Base-by-base conservation (phyloP, 2,113 vertebrate genomes). In the Scatophagus argus region DNA sequence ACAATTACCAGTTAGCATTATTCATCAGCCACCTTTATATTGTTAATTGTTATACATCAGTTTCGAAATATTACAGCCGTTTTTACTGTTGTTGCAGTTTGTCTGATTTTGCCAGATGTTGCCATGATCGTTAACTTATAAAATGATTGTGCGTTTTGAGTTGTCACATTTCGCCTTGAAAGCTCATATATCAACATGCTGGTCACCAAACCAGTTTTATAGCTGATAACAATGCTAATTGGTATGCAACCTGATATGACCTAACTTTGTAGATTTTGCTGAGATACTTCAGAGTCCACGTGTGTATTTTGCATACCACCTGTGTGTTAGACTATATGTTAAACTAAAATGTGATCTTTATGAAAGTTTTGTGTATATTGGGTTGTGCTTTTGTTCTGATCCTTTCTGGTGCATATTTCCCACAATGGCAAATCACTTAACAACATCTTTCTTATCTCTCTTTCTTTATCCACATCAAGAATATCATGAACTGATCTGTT, bases 401-500 rank as follows among this genome's bases (percentile, higher is more conserved):
- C 70, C 56, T 29, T 74, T 67, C 32, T 43, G 10, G 39, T 77
- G 38, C 54, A 47, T 58, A 69, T 64, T 56, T 61, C 25, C 65
- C n/a, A 70, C 72, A 39, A 39, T 19, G 74, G 60, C 36, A 13
- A 69, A 64, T 74, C 23, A 63, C 27, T 46, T 1, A 63, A 68
- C 55, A 63, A 72, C 82, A 59, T 68, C n/a, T n/a, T n/a, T n/a
- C n/a, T 51, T 31, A 19, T 64, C 29, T 68, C 56, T 72, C 29
- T 78, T 60, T 77, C 31, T 80, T 64, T 60, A 12, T 43, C 32
- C 60, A 61, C 54, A 38, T 46, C 56, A 58, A 59, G 62, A 75
- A 74, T 65, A 39, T 36, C 19, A 73, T 43, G 32, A 70, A 69
- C 62, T 78, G 27, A 90, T 87, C 29, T 49, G 0, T 64, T 52